phyloP scores from a whole-genome alignment of 2,797 vertebrate genomes.

The Chiroxiphia lanceolata region DNA sequence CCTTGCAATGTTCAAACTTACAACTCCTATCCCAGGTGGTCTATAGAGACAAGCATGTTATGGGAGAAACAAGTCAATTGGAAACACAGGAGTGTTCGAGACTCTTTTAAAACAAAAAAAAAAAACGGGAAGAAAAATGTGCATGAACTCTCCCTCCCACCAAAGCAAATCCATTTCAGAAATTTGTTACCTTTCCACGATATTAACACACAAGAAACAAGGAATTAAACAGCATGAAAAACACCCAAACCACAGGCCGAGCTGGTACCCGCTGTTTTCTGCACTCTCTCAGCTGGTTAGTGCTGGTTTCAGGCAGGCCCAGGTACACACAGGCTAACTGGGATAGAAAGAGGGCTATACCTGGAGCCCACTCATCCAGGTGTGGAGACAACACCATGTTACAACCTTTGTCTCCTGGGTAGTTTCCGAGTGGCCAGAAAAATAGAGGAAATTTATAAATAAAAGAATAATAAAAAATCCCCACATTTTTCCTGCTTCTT shows the following conservation, averaged over 20 bases:
- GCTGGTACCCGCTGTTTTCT: not conserved
- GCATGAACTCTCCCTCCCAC: conserved; percentile 17
- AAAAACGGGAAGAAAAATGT: conserved; percentile 29
- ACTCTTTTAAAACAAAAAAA: conserved; percentile 30
- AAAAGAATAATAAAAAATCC: conserved; percentile 18
- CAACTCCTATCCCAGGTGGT: conserved; percentile 60
- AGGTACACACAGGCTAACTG: not conserved
- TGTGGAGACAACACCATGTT: not conserved
- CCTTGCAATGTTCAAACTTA: conserved; percentile 60
- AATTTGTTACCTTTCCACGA: conserved; percentile 26
- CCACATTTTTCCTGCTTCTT: not conserved
- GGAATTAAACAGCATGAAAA: conserved; percentile 53
- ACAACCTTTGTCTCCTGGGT: conserved; percentile 25
- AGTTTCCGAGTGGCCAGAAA: conserved; percentile 43
- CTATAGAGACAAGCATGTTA: conserved; percentile 66
- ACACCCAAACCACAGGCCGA: conserved; percentile 28
- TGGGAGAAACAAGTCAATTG: conserved; percentile 67
- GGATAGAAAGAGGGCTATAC: not conserved
- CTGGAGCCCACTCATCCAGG: not conserved
- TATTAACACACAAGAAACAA: conserved; percentile 60
- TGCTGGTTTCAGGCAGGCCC: not conserved
- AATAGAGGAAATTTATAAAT: conserved; percentile 1
- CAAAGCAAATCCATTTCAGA: conserved; percentile 26
- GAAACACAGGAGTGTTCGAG: conserved; percentile 55
- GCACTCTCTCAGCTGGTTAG: not conserved